A percentile compares a stretch with the other conserved stretches of the same genome.
These are phyloP conservation scores for Pterostichus madidus DNA, from an alignment of 2,888 invertebrate species.

Conservation along the genomic window DNA sequence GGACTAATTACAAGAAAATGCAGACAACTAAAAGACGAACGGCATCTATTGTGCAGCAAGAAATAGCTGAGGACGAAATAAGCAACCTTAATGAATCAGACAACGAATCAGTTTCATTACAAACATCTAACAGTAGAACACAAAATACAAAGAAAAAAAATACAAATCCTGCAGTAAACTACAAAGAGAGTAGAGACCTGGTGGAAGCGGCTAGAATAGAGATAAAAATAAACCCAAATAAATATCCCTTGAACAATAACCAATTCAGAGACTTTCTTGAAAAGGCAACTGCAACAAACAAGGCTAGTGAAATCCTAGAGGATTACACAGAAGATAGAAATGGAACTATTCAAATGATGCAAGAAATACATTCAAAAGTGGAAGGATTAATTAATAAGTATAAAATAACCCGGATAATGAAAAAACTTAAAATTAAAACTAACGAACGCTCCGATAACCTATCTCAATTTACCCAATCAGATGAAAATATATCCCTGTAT, in stretches of 20 bases:
- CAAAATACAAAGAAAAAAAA: too few relatives aligned
- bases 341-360: background rate
- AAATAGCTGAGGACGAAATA: too few relatives aligned
- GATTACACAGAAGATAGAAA: background rate
- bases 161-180: too few relatives aligned
- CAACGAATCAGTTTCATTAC: too few relatives aligned
- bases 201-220: background rate
- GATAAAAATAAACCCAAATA: background rate
- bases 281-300: background rate
- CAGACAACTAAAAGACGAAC: too few relatives aligned
- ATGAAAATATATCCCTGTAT: too few relatives aligned
- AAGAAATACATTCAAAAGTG: background rate
- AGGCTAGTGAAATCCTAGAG: too few relatives aligned
- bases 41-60: too few relatives aligned
- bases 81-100: too few relatives aligned
- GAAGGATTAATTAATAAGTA: background rate
- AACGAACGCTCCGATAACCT: background rate
- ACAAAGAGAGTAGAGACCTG: background rate
- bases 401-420: slow-evolving; percentile 3
- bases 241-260: background rate
- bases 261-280: background rate
- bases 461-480: too few relatives aligned
- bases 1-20: too few relatives aligned
- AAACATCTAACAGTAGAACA: too few relatives aligned
- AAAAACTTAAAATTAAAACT: background rate